Conservation (phyloP, 2,888 invertebrate genomes). For the Esperia sulphurella region DNA sequence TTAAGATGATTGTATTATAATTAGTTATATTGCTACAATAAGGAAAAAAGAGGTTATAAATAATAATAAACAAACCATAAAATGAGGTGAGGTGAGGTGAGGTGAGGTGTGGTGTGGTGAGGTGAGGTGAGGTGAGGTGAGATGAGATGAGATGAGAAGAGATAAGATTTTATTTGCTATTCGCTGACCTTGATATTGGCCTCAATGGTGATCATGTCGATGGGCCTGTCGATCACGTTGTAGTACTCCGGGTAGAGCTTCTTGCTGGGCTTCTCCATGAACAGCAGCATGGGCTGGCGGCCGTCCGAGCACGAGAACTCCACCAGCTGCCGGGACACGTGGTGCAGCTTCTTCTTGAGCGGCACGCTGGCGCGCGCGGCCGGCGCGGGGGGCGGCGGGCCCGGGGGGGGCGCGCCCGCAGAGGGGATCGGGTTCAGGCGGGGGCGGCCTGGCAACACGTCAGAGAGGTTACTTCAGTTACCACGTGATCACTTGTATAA, state of each 20-base stretch:
- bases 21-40: too few species aligned
- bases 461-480: too few species aligned
- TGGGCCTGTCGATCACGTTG: conserved; percentile 94
- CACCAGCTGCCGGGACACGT: conserved; percentile 83
- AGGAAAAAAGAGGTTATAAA: too few species aligned
- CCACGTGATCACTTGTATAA: too few species aligned
- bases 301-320: conserved; percentile 82
- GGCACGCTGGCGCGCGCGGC: conserved; percentile 82
- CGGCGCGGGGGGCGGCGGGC: conserved; percentile 38
- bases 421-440: conserved; percentile 51
- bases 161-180: too few species aligned
- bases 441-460: conserved; percentile 53
- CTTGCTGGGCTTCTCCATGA: conserved; percentile 97
- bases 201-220: conserved; percentile 96
- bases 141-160: too few species aligned
- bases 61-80: too few species aligned
- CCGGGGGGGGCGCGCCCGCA: conserved; percentile 29
- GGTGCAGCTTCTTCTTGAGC: conserved; percentile 88
- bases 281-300: conserved; percentile 92
- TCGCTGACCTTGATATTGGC: conserved; percentile 86
- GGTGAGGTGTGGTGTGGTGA: too few species aligned
- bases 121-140: too few species aligned
- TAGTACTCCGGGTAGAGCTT: conserved; percentile 97
- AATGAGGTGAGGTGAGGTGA: too few species aligned
- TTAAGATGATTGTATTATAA: too few species aligned